Evolutionary conservation across 2,113 vertebrate species (phyloP), one percentile per base, ranked within the genome.

Genomic region (Myrmecobius fasciatus): DNA sequence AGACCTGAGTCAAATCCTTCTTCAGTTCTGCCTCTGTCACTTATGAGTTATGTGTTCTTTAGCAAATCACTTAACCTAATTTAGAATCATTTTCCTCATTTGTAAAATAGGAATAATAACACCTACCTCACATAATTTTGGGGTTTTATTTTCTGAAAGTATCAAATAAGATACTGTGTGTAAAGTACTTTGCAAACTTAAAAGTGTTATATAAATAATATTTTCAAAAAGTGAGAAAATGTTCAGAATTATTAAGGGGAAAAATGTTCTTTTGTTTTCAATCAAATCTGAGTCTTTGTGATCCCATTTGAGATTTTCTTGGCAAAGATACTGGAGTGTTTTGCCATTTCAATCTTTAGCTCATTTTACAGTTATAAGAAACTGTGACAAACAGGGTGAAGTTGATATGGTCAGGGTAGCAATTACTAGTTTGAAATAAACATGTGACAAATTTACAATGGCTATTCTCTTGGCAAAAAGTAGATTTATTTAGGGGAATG

Each of bases 201-300:
- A 43, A 83, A 43, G 67, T 83, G 7, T 83, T 43, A 43, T 83
- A 24, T 43, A 43, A 83, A 43, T 83, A 2, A 1, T 43, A 43
- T 49, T 48, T 95, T 91, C n/a, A 67, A 31, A 93, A 89, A 89
- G 53, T 53, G 36, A 47, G 89, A 91, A 91, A 48, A 92, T 48
- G 89, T 88, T 92, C 75, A 92, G 36, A 26, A 0, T 92, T 94
- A 7, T 90, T 17, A 92, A 53, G 49, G 5, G 31, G 6, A 24
- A 83, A 43, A 83, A 24, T n/a, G 5, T 43, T 83, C 20, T 24
- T 17, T 43, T 43, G 7, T 83, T 67, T 67, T 36, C 28, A 36
- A 5, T 67, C 31, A 36, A 36, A 26, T 43, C 7, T 83, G 67
- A 83, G 0, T 8, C 5, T 83, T 83, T 83, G n/a, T 43, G 67